phyloP scores from a whole-genome alignment of 2,113 vertebrate genomes.

The Gavia stellata region DNA sequence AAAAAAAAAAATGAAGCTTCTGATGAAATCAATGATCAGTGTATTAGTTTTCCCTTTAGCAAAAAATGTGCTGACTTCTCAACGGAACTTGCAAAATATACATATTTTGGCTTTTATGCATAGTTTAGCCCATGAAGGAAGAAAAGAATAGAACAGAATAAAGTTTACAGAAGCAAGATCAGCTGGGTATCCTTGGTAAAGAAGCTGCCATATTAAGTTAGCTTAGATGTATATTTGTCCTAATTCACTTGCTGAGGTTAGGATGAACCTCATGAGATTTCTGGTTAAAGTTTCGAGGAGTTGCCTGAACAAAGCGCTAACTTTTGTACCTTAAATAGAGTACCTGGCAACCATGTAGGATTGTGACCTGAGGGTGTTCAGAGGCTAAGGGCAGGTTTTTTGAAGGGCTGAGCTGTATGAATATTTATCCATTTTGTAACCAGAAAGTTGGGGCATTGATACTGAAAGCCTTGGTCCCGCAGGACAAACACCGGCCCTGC shows the following conservation, averaged over 20 bases:
- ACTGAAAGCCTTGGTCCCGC: background rate
- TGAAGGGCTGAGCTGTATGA: background rate
- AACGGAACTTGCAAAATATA: background rate
- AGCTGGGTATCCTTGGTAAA: background rate
- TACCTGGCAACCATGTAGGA: fast-evolving
- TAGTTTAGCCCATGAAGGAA: background rate
- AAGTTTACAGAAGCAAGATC: background rate
- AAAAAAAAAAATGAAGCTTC: background rate
- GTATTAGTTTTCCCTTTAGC: background rate
- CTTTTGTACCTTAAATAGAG: background rate
- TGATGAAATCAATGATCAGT: background rate
- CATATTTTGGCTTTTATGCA: background rate
- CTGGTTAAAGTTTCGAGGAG: background rate
- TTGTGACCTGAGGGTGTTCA: background rate
- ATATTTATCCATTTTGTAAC: background rate
- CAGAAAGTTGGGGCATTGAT: background rate
- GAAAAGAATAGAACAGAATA: background rate
- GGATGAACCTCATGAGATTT: background rate
- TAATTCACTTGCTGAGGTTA: background rate
- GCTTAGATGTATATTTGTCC: background rate
- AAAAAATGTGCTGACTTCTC: background rate
- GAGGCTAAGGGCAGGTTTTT: background rate
- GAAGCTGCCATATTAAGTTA: background rate
- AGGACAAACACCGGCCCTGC: background rate
- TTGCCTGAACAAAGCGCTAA: background rate